These are phyloP conservation scores for Tromatobia lineatoria DNA, from an alignment of 2,888 invertebrate species.

Conservation along the genomic window DNA sequence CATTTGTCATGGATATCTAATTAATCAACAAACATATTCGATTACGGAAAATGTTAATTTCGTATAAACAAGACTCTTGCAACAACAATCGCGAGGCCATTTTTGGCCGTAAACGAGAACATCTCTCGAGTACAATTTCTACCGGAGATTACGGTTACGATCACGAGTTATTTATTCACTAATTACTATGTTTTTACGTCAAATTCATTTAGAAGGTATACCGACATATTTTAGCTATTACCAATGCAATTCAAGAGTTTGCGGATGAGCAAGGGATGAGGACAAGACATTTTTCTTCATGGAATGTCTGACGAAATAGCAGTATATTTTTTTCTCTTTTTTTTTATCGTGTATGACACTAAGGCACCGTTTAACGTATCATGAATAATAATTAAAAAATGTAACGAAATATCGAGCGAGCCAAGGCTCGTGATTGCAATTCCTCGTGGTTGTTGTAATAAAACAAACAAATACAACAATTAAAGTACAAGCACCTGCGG, in stretches of 20 bases:
- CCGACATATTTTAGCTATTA: constrained; percentile 34
- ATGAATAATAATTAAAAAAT: constrained; percentile 24
- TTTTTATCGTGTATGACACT: constrained; percentile 65
- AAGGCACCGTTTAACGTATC: constrained; percentile 67
- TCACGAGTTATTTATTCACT: constrained; percentile 50
- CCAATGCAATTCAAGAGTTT: constrained; percentile 9
- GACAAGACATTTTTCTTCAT: constrained; percentile 42
- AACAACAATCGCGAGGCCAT: constrained; percentile 48
- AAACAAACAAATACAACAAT: constrained; percentile 25
- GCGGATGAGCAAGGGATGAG: constrained; percentile 28
- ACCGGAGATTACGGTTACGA: constrained; percentile 51
- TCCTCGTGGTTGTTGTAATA: constrained; percentile 32
- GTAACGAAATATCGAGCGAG: background rate
- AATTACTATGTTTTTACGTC: constrained; percentile 56
- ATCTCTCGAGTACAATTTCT: constrained; percentile 29
- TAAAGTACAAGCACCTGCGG: constrained; percentile 61
- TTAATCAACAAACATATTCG: constrained; percentile 40
- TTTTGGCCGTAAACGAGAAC: constrained; percentile 29
- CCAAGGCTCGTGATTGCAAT: constrained; percentile 37
- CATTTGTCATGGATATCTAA: constrained; percentile 50
- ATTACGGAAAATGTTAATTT: constrained; percentile 25
- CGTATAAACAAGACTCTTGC: constrained; percentile 52
- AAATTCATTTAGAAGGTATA: constrained; percentile 64
- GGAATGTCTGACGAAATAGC: constrained; percentile 65
- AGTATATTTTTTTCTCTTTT: constrained; percentile 24